Base-by-base conservation (phyloP, 2,113 vertebrate genomes). In the Lutjanus erythropterus region DNA sequence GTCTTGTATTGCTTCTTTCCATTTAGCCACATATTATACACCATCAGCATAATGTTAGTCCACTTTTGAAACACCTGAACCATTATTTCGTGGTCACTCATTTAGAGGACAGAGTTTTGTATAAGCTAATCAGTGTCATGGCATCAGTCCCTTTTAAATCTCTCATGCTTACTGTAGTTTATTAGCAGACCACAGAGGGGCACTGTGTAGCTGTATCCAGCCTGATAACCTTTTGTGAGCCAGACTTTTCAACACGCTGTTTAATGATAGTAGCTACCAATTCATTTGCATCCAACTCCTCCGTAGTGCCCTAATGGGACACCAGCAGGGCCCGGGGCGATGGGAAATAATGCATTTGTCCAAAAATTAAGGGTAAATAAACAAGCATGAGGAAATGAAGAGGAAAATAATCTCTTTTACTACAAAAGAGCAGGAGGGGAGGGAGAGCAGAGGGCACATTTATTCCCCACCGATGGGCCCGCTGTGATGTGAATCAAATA, bases 361-460 rank as follows among this genome's bases (percentile, higher is more conserved):
- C 85, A 70, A 88, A 93, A 92, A 91, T 91, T 90, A 92, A 86
- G 78, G 87, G 85, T 90, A 92, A 92, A 92, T 92, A 92, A 93
- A 93, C 88, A 92, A 85, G 71, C 65, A 74, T 5, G 58, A 88
- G 78, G 78, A 91, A 92, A 92, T 89, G 86, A 90, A 86, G 78
- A 91, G 84, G 84, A 91, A 92, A 93, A 89, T 86, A 86, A 93
- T 92, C 75, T 77, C 82, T 86, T 87, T 90, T 86, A 77, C 81
- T 81, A 74, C 86, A 87, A 79, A 91, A 89, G 81, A 89, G 87
- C 71, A 81, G 78, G 64, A 71, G 78, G 75, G 66, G 85, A 85
- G 67, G 75, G 74, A 74, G 84, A 82, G 79, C 80, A 85, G 70
- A 86, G 85, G 81, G 84, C 75, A 74, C 86, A 85, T 89, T 86